Evolutionary conservation across 1,140 invertebrate species (phyloP).

Genomic region (Drosophila kanapiae): DNA sequence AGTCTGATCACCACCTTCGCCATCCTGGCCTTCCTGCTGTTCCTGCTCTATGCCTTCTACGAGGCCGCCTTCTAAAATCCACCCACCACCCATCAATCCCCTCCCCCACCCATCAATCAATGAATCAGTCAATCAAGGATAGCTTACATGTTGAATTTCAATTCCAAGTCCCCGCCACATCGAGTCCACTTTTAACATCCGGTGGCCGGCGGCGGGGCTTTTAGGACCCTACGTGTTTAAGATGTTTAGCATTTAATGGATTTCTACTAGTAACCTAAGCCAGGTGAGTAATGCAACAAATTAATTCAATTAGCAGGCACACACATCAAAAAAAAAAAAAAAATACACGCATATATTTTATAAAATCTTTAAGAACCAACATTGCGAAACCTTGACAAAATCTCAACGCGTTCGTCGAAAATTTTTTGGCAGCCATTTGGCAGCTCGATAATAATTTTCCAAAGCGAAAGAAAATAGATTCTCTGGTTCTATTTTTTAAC

Average conservation of each 20-base stretch:
- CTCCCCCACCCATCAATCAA: conserved; percentile 15
- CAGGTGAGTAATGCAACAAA: conserved; percentile 59
- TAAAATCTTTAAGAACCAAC: conserved; percentile 5
- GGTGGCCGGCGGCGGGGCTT: conserved; percentile 45
- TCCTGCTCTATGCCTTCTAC: conserved; percentile 81
- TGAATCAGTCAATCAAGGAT: conserved; percentile 58
- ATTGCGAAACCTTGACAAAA: conserved; percentile 35
- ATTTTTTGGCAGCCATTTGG: conserved; percentile 58
- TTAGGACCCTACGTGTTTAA: conserved; percentile 75
- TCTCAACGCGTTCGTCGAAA: conserved; percentile 9
- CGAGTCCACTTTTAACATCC: conserved; percentile 20
- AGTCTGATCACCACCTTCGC: conserved; percentile 84
- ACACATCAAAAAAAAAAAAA: conserved; percentile 23
- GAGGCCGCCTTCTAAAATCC: conserved; percentile 77
- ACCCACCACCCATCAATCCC: conserved; percentile 19
- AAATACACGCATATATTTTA: conserved; percentile 5
- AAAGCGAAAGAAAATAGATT: conserved; percentile 46
- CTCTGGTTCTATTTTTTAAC: conserved; percentile 63
- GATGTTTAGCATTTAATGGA: conserved; percentile 81
- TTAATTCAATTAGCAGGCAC: conserved; percentile 42
- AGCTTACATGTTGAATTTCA: conserved; percentile 81
- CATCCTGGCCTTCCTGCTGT: conserved; percentile 78
- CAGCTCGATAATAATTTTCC: conserved; percentile 61
- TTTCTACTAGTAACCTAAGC: conserved; percentile 76
- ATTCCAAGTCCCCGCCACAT: conserved; percentile 65